phyloP scores from a whole-genome alignment of 2,797 vertebrate genomes.

The Pangasius mekongensis region DNA sequence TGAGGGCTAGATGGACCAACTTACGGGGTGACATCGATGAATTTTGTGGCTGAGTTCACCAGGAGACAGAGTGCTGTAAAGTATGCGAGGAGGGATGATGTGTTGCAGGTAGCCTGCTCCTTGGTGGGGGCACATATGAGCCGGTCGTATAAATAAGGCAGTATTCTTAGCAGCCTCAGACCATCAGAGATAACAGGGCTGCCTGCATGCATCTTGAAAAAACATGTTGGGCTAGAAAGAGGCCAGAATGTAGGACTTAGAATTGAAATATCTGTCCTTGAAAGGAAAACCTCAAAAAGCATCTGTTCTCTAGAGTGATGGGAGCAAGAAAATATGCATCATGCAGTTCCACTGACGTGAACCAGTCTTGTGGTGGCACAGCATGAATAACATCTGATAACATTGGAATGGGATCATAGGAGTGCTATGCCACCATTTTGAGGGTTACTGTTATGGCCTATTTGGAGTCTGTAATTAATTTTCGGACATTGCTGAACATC shows the following conservation, averaged over 20 bases:
- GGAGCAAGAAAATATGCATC: neutral
- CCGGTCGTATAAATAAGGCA: neutral
- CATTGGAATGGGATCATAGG: neutral
- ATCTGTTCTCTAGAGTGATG: neutral
- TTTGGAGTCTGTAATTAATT: neutral
- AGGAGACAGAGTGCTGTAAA: neutral
- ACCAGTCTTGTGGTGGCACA: neutral
- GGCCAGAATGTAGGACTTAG: neutral
- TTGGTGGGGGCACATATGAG: neutral
- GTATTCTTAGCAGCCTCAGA: neutral
- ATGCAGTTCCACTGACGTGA: neutral
- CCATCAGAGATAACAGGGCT: neutral
- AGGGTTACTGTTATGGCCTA: neutral
- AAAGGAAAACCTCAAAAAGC: neutral
- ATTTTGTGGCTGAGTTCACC: neutral
- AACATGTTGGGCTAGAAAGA: neutral
- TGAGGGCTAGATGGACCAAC: neutral
- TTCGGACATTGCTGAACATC: neutral
- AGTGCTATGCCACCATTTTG: neutral
- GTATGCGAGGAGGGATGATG: neutral
- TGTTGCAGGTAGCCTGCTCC: neutral
- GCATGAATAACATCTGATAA: slow-evolving; percentile 1
- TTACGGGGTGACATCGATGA: neutral
- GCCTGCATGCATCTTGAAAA: neutral
- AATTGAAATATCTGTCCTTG: neutral